Conservation (phyloP, 92 coral and sea anemone genomes). For the Actinernus sp. region DNA sequence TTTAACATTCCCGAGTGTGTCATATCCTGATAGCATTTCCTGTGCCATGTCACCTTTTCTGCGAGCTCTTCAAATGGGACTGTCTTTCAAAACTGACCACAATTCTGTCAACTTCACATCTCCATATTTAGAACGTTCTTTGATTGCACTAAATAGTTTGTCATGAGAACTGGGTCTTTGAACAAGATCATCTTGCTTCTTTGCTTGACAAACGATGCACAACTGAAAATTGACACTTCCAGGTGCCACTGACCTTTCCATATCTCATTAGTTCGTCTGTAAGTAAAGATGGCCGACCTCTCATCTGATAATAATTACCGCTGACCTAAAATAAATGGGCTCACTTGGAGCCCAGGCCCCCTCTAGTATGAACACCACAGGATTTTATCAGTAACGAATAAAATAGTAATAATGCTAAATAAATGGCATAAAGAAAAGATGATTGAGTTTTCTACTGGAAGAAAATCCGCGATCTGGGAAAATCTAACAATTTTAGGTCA, state of each 20-base stretch:
- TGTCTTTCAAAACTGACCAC: constrained; percentile 3
- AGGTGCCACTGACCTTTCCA: too few species aligned
- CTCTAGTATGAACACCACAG: neutral
- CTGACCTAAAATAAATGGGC: constrained; percentile 29
- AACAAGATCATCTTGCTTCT: constrained; percentile 14
- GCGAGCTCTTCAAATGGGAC: neutral
- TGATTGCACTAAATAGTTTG: constrained; percentile 11
- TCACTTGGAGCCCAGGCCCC: too few species aligned
- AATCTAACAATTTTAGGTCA: too few species aligned
- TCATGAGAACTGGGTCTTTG: constrained; percentile 17
- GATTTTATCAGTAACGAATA: too few species aligned
- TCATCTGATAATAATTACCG: constrained; percentile 5
- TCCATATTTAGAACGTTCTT: constrained; percentile 5
- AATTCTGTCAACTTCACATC: constrained; percentile 1
- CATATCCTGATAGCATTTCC: constrained; percentile 35
- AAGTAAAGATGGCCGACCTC: constrained; percentile 19
- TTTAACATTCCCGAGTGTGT: constrained; percentile 48
- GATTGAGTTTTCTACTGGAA: too few species aligned
- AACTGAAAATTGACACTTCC: neutral
- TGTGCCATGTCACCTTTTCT: constrained; percentile 29
- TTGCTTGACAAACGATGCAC: constrained; percentile 18
- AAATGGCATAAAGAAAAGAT: too few species aligned
- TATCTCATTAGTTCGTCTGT: constrained; percentile 11
- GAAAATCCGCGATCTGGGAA: too few species aligned
- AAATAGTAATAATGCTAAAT: too few species aligned